These are phyloP conservation scores for Protonibea diacanthus DNA, from an alignment of 2,797 vertebrate genomes.

Conservation along the genomic window DNA sequence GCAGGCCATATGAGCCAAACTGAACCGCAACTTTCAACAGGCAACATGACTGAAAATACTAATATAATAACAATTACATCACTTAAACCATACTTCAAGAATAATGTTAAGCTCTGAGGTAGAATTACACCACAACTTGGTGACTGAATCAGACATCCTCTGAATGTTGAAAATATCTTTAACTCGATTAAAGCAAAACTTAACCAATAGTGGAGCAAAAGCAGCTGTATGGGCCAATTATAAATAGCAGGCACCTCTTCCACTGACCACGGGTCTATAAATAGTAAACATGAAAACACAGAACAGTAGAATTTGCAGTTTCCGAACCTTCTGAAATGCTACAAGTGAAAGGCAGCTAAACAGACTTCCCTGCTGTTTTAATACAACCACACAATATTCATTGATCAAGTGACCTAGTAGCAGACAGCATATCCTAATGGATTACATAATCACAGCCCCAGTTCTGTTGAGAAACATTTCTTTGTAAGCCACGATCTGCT, in stretches of 20 bases:
- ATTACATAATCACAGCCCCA: conserved; percentile 25
- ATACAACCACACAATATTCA: conserved; percentile 8
- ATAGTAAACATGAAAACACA: conserved; percentile 38
- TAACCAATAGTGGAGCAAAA: not conserved
- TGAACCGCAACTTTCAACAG: not conserved
- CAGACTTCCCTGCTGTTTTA: not conserved
- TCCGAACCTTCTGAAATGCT: conserved; percentile 28
- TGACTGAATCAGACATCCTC: not conserved
- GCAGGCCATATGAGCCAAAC: too few species aligned
- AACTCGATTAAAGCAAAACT: not conserved
- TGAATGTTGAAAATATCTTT: not conserved
- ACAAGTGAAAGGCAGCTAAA: conserved; percentile 19
- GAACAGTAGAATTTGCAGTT: conserved; percentile 3
- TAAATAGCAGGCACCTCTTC: conserved; percentile 26
- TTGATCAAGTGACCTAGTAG: conserved; percentile 29
- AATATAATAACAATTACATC: not conserved
- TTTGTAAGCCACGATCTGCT: not conserved
- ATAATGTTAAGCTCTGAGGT: not conserved
- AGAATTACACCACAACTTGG: not conserved
- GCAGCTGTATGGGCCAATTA: conserved; percentile 15
- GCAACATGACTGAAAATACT: not conserved
- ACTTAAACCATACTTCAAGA: conserved; percentile 2
- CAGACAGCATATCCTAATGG: conserved; percentile 7
- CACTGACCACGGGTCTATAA: conserved; percentile 42
- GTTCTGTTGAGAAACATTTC: conserved; percentile 13